Conservation (phyloP, 2,888 invertebrate species). For the Scaptomyza reducta region DNA sequence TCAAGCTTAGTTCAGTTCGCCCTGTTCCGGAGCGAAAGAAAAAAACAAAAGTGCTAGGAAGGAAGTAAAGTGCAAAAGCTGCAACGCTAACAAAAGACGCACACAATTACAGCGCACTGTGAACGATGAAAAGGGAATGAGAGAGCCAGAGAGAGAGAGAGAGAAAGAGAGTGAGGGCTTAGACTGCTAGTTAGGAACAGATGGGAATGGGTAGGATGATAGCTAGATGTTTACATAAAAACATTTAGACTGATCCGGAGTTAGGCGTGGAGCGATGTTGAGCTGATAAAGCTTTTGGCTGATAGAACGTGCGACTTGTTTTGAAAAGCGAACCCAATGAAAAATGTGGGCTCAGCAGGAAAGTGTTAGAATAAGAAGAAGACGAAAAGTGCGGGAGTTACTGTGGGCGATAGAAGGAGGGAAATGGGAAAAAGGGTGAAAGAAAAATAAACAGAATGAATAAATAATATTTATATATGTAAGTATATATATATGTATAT, state of each 20-base stretch:
- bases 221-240: constrained; percentile 70
- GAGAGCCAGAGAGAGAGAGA: neutral
- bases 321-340: constrained; percentile 14
- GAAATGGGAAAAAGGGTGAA: too few relatives aligned
- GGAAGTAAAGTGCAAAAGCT: constrained; percentile 77
- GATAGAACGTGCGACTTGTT: neutral
- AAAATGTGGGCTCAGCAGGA: constrained; percentile 55
- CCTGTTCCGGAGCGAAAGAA: constrained; percentile 25
- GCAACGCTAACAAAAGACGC: constrained; percentile 72
- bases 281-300: neutral
- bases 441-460: too few relatives aligned
- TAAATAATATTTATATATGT: too few relatives aligned
- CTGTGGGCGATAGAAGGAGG: too few relatives aligned
- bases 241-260: constrained; percentile 69
- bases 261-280: constrained; percentile 30
- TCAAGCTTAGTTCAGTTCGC: constrained; percentile 8
- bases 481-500: too few relatives aligned
- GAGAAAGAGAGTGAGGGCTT: neutral
- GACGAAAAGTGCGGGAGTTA: too few relatives aligned
- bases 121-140: neutral
- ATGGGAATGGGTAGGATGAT: constrained; percentile 5
- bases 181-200: neutral
- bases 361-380: neutral
- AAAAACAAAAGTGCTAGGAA: constrained; percentile 69
- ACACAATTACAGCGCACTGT: constrained; percentile 62